phyloP scores from a whole-genome alignment of 2,797 vertebrate genomes.

The Tokudaia tokunoshimensis region DNA sequence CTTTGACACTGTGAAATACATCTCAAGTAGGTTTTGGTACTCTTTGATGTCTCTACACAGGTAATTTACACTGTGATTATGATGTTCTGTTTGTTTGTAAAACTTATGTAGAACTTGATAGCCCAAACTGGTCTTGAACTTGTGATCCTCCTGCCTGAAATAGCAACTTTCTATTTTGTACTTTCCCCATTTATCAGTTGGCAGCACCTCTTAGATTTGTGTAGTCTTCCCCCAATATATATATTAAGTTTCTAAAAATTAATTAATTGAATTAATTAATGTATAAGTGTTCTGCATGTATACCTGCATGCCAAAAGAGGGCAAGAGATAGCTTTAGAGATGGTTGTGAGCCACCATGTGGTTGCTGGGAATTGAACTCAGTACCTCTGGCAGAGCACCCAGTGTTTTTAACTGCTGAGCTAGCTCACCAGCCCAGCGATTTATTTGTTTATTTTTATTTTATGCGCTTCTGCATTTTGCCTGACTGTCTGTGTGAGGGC shows the following conservation, averaged over 20 bases:
- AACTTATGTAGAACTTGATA: neutral
- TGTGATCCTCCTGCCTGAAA: neutral
- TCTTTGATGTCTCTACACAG: slow-evolving; percentile 34
- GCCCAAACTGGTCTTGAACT: neutral
- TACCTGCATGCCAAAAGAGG: neutral
- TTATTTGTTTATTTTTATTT: neutral
- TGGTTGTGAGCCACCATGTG: neutral
- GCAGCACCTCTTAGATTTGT: slow-evolving; percentile 54
- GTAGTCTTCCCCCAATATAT: slow-evolving; percentile 24
- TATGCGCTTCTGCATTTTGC: neutral
- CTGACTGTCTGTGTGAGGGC: neutral
- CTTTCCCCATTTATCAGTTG: slow-evolving; percentile 22
- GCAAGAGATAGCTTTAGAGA: neutral
- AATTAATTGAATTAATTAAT: neutral
- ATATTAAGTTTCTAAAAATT: no score
- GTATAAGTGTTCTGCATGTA: neutral
- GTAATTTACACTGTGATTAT: neutral
- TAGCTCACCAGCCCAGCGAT: neutral
- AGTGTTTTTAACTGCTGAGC: neutral
- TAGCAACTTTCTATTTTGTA: slow-evolving; percentile 49
- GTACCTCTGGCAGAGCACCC: neutral
- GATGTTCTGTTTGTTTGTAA: neutral
- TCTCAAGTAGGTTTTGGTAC: slow-evolving; percentile 57
- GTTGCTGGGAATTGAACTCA: neutral
- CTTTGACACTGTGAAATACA: slow-evolving; percentile 52